A percentile compares a stretch with the other conserved stretches of the same genome.
Evolutionary conservation across 2,113 vertebrate species (phyloP).

Genomic region (Plestiodon gilberti): DNA sequence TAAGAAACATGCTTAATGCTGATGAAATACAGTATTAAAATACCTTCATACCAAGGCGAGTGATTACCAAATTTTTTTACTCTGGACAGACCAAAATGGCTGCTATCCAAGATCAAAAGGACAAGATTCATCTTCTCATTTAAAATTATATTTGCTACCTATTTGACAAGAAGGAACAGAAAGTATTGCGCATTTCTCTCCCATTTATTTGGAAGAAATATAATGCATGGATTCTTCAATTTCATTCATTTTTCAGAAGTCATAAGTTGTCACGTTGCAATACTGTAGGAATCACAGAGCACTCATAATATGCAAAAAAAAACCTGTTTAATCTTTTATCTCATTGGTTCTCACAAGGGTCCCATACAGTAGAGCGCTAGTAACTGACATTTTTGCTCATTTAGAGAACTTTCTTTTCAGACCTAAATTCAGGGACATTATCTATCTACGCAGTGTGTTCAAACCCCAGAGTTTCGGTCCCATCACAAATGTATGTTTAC

Average conservation of each 20-base stretch:
- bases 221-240: neutral
- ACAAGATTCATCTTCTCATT: neutral
- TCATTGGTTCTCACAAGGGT: neutral
- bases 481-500: conserved; percentile 52
- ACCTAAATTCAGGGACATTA: neutral
- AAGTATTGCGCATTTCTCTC: neutral
- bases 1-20: neutral
- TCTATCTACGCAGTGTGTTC: conserved; percentile 31
- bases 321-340: neutral
- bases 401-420: conserved; percentile 18
- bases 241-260: neutral
- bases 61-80: neutral
- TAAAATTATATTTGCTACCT: neutral
- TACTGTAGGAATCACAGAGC: neutral
- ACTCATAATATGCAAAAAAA: neutral
- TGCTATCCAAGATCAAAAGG: neutral
- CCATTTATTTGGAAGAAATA: neutral
- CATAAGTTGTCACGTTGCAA: neutral
- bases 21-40: neutral
- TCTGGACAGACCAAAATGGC: neutral
- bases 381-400: conserved; percentile 34
- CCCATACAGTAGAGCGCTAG: neutral
- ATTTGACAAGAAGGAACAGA: neutral
- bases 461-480: conserved; percentile 38
- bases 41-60: neutral